Evolutionary conservation across 2,113 vertebrate genomes (phyloP).

Genomic region (Etheostoma spectabile): DNA sequence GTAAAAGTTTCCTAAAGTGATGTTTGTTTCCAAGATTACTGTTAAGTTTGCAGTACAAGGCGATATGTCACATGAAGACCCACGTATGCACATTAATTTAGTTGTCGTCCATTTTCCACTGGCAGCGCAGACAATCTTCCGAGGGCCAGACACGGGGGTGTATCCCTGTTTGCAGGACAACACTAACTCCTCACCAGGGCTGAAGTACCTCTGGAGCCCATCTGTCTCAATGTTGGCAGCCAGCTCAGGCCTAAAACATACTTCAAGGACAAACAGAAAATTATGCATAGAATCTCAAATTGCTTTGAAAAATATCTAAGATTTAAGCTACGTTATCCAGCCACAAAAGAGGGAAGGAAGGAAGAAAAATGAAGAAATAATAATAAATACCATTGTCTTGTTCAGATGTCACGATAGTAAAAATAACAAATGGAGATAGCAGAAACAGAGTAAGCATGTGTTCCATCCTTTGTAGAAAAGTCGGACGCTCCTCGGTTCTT

Average conservation of each 20-base stretch:
- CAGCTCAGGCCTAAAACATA: constrained; percentile 83
- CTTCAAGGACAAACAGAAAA: constrained; percentile 75
- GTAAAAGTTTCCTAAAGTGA: neutral
- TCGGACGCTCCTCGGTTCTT: neutral
- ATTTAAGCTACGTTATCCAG: neutral
- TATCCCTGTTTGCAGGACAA: constrained; percentile 86
- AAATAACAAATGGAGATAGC: constrained; percentile 45
- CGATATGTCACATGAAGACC: constrained; percentile 59
- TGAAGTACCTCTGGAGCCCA: constrained; percentile 78
- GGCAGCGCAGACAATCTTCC: constrained; percentile 81
- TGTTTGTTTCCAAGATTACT: neutral
- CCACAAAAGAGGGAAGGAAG: neutral
- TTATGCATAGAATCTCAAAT: neutral
- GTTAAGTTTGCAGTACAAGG: neutral
- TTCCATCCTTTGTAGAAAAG: constrained; percentile 54
- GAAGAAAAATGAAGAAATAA: neutral
- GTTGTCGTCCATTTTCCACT: constrained; percentile 85
- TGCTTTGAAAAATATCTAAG: too few relatives aligned
- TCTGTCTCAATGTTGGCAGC: constrained; percentile 65
- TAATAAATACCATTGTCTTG: constrained; percentile 54
- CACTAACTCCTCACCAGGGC: constrained; percentile 76
- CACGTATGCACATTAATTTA: constrained; percentile 86
- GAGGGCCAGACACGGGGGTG: constrained; percentile 64
- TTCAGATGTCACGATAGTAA: constrained; percentile 1
- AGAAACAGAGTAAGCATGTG: constrained; percentile 32